Evolutionary conservation across 2,113 vertebrate species (phyloP), one percentile per base, ranked within the genome.

Genomic region (Microcebus lehilahytsara): DNA sequence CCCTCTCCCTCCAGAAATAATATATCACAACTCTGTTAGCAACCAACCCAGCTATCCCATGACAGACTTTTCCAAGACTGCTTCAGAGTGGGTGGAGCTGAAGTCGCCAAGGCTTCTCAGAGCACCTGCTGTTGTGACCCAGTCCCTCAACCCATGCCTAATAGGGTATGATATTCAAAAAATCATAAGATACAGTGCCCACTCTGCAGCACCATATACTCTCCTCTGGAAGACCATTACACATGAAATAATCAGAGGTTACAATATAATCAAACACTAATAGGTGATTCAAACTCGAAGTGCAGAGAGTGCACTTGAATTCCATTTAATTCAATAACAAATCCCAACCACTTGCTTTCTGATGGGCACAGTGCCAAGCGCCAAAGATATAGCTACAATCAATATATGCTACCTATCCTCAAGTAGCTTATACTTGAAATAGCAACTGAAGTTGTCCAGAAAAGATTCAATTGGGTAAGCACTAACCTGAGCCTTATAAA

Each of bases 1-100:
- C 79, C 83, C 60, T 90, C 67, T 97, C 69, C 53, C 32, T 92
- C 42, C 27, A 96, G 60, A 93, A 91, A 34, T 27, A 89, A 85
- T 22, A 80, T 7, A 90, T 88, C 87, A 90, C 67, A 91, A 72
- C 32, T 93, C 64, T 62, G 79, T 27, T 94, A 96, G 90, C 78
- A 85, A 91, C n/a, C 34, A 91, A 66, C 32, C 27, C 27, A 66
- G 71, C 72, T 69, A 60, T 37, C 51, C 71, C 23, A 67, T 0
- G 4, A 56, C 60, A 83, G 86, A 66, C 16, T 4, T 72, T 83
- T 79, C 34, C n/a, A 37, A 66, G 49, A 10, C 78, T 95, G n/a
- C 67, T 74, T 83, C 85, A 67, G 5, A 56, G 27, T 32, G 30
- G 34, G 34, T 67, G 46, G 34, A 37, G 62, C 42, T 79, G 49